These are phyloP conservation scores for Himantopus leucocephalus DNA, from an alignment of 2,113 vertebrate genomes.

Conservation along the genomic window DNA sequence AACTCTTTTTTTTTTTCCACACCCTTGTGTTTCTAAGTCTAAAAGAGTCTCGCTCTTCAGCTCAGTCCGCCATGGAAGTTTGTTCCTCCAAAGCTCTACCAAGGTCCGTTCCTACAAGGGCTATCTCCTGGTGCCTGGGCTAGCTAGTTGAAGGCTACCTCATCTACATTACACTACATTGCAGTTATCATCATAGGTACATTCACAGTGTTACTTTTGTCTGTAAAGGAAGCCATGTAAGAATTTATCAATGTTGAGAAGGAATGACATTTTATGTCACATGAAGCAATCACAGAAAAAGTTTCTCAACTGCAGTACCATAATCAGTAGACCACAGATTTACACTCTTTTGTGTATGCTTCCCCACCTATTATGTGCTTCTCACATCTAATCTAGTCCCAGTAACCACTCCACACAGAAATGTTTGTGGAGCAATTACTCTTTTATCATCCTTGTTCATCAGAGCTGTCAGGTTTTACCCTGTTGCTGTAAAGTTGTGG, in stretches of 20 bases:
- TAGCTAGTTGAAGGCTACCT: not conserved
- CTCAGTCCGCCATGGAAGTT: not conserved
- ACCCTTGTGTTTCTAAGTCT: not conserved
- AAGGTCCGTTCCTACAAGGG: not conserved
- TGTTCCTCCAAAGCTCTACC: accelerated
- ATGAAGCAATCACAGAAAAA: not conserved
- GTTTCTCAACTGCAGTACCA: not conserved
- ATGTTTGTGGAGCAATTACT: not conserved
- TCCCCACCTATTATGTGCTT: not conserved
- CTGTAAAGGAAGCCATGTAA: not conserved
- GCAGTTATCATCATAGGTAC: not conserved
- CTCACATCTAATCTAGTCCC: not conserved
- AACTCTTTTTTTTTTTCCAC: accelerated
- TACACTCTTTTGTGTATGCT: not conserved
- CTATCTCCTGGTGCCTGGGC: not conserved
- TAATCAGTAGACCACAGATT: not conserved
- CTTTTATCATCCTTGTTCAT: not conserved
- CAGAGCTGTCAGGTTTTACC: not conserved
- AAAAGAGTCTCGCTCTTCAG: not conserved
- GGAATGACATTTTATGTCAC: not conserved
- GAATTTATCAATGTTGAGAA: not conserved
- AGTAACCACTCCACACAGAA: not conserved
- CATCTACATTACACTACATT: not conserved
- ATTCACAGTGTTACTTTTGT: not conserved
- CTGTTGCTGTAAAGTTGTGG: not conserved